These are phyloP conservation scores for Andrena chrysosceles DNA, from an alignment of 2,888 invertebrate genomes.

Conservation along the genomic window DNA sequence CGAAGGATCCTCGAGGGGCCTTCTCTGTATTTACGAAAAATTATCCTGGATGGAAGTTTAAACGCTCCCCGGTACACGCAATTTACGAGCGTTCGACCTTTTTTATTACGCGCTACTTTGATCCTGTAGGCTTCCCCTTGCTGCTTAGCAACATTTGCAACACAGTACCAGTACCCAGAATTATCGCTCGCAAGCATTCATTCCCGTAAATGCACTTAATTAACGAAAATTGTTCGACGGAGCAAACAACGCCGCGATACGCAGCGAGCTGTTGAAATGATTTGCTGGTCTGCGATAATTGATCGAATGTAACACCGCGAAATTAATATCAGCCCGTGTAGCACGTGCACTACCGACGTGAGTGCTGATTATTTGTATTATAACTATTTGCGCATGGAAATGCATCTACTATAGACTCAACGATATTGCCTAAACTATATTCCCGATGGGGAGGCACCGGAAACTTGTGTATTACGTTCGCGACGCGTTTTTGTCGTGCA, in stretches of 20 bases:
- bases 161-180: background rate
- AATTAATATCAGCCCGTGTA: slow-evolving; percentile 23
- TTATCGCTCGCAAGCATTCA: background rate
- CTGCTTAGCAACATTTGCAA: background rate
- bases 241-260: background rate
- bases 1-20: no score
- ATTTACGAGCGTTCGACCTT: background rate
- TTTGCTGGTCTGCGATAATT: slow-evolving; percentile 28
- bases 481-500: background rate
- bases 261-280: slow-evolving; percentile 22
- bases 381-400: background rate
- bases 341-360: background rate
- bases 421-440: background rate
- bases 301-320: slow-evolving; percentile 27
- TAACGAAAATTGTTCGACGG: slow-evolving; percentile 30
- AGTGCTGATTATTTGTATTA: background rate
- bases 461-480: background rate
- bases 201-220: slow-evolving; percentile 30
- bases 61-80: background rate
- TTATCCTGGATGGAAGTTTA: slow-evolving; percentile 2
- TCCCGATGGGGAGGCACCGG: background rate
- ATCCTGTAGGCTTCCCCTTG: background rate
- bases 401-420: slow-evolving; percentile 5
- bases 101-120: background rate
- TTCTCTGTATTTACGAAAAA: background rate